phyloP scores from a whole-genome alignment of 2,888 invertebrate species.

The Drosophila setosimentum region DNA sequence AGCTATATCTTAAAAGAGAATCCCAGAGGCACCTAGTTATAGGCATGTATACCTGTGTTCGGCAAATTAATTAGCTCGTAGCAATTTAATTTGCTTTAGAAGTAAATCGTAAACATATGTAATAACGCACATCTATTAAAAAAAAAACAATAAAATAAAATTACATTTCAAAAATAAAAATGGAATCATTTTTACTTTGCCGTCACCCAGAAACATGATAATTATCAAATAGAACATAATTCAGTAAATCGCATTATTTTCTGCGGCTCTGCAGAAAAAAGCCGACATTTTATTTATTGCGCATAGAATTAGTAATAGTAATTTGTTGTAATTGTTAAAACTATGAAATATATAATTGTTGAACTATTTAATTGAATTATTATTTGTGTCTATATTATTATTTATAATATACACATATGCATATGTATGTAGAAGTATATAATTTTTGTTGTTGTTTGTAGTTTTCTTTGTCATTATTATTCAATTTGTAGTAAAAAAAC shows the following conservation, averaged over 20 bases:
- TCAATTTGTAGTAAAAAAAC: constrained; percentile 20
- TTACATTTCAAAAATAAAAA: constrained; percentile 5
- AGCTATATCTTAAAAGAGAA: constrained; percentile 19
- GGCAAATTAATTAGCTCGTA: constrained; percentile 14
- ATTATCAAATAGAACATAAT: background rate
- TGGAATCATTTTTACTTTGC: background rate
- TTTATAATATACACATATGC: constrained; percentile 27
- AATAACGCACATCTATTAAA: constrained; percentile 37
- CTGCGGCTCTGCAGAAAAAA: constrained; percentile 53
- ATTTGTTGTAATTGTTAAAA: constrained; percentile 74
- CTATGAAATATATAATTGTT: constrained; percentile 74
- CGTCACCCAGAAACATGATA: background rate
- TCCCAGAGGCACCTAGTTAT: constrained; percentile 39
- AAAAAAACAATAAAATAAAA: constrained; percentile 45
- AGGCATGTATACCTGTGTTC: constrained; percentile 13
- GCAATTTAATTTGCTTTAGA: constrained; percentile 47
- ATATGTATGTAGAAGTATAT: constrained; percentile 32
- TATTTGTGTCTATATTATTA: constrained; percentile 59
- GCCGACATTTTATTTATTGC: constrained; percentile 71
- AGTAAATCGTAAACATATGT: constrained; percentile 42
- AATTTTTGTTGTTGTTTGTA: constrained; percentile 16
- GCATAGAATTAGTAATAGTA: constrained; percentile 73
- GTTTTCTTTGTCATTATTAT: constrained; percentile 16
- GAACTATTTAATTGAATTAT: constrained; percentile 74
- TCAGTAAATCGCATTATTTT: constrained; percentile 40